Evolutionary conservation across 2,888 invertebrate species (phyloP).

Genomic region (Coelinius sp.): DNA sequence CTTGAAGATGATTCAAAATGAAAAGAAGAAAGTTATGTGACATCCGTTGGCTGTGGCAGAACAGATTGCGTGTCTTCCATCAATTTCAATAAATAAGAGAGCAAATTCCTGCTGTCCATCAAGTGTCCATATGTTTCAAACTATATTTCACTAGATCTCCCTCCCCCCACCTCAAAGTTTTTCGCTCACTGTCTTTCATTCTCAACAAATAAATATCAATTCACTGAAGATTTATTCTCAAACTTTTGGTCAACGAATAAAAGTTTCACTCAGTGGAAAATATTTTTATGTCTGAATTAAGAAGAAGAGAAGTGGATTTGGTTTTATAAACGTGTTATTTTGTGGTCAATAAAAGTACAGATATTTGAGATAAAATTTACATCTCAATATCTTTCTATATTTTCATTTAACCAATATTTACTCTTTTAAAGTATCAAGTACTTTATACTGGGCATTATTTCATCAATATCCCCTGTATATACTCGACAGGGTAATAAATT

Average conservation of each 20-base stretch:
- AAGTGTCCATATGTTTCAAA: background rate
- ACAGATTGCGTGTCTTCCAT: background rate
- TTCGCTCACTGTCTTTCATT: background rate
- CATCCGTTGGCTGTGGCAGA: background rate
- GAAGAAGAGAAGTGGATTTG: background rate
- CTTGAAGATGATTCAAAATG: background rate
- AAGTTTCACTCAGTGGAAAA: background rate
- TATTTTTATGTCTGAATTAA: background rate
- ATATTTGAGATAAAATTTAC: too few relatives aligned
- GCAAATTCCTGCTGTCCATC: constrained; percentile 3
- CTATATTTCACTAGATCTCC: background rate
- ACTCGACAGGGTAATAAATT: constrained; percentile 9
- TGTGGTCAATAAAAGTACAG: too few relatives aligned
- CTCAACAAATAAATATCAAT: background rate
- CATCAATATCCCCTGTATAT: background rate
- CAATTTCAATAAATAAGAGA: background rate
- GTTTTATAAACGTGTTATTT: too few relatives aligned
- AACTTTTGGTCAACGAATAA: background rate
- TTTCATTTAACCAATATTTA: background rate
- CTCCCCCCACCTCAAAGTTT: background rate
- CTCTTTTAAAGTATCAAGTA: too few relatives aligned
- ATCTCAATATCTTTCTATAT: background rate
- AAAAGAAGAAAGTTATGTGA: background rate
- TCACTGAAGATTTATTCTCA: background rate
- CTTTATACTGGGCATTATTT: background rate